phyloP scores from a whole-genome alignment of 1,140 invertebrate genomes.

The Philopotamus ludificatus region DNA sequence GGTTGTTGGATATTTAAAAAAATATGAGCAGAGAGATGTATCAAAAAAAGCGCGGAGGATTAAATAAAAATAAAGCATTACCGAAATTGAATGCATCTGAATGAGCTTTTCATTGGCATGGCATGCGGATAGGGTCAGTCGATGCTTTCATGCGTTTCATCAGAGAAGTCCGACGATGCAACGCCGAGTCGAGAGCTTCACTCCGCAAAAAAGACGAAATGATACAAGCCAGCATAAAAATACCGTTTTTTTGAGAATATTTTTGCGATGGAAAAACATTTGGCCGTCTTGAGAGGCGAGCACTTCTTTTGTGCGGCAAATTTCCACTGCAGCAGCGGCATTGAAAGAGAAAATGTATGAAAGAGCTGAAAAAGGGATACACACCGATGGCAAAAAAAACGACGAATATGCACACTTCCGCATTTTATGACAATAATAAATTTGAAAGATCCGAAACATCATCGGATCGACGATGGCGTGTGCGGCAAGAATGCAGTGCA shows the following conservation, averaged over 20 bases:
- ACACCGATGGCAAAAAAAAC: no score
- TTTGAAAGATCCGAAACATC: no score
- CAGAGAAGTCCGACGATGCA: not conserved
- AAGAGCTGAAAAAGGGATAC: no score
- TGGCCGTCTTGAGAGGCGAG: constrained; percentile 13
- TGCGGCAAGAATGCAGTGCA: not conserved
- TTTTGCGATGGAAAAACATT: not conserved
- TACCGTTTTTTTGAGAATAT: not conserved
- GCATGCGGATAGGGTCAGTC: not conserved
- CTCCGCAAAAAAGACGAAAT: not conserved
- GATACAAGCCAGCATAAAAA: not conserved
- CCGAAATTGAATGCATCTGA: not conserved
- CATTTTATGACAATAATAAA: no score
- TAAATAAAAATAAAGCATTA: not conserved
- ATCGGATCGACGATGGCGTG: not conserved
- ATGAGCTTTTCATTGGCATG: not conserved
- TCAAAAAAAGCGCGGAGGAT: not conserved
- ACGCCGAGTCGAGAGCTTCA: not conserved
- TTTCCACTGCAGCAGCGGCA: constrained; percentile 5
- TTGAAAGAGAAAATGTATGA: not conserved
- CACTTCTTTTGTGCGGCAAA: constrained; percentile 14
- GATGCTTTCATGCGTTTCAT: constrained; percentile 3
- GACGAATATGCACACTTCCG: no score
- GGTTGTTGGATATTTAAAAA: no score
- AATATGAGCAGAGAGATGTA: no score